Percentiles rank a stretch among this genome's conserved stretches.
Conservation (phyloP, 2,888 invertebrate genomes). For the Scelioninae gen. 2 region DNA sequence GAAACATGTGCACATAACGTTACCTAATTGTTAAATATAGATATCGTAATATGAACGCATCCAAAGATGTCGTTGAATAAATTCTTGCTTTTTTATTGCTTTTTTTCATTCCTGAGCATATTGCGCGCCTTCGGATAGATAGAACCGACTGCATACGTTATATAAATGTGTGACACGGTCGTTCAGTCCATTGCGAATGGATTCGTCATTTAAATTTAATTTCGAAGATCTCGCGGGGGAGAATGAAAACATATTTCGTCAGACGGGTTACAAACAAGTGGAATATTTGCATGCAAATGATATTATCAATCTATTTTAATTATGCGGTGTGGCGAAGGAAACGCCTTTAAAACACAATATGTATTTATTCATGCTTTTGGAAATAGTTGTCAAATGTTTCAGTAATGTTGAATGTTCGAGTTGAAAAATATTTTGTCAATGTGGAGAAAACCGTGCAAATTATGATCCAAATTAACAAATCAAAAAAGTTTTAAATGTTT, state of each 20-base stretch:
- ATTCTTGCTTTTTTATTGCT: slow-evolving; percentile 20
- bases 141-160: slow-evolving; percentile 41
- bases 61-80: slow-evolving; percentile 39
- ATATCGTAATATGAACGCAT: slow-evolving; percentile 42
- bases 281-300: background rate
- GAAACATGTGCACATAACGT: slow-evolving; percentile 15
- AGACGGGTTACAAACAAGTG: background rate
- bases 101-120: slow-evolving; percentile 24
- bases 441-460: no score
- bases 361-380: no score
- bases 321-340: no score
- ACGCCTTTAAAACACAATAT: no score
- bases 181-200: slow-evolving; percentile 32
- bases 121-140: slow-evolving; percentile 26
- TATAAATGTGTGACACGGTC: slow-evolving; percentile 44
- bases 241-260: slow-evolving; percentile 21
- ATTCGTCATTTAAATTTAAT: slow-evolving; percentile 20
- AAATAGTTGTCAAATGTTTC: no score
- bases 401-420: no score
- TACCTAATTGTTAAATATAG: slow-evolving; percentile 51
- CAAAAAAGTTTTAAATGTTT: no score
- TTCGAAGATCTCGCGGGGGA: background rate
- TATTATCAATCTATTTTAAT: no score
- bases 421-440: no score
- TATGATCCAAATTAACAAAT: no score